phyloP scores from a whole-genome alignment of 2,888 invertebrate genomes.

The Tachystola acroxantha region DNA sequence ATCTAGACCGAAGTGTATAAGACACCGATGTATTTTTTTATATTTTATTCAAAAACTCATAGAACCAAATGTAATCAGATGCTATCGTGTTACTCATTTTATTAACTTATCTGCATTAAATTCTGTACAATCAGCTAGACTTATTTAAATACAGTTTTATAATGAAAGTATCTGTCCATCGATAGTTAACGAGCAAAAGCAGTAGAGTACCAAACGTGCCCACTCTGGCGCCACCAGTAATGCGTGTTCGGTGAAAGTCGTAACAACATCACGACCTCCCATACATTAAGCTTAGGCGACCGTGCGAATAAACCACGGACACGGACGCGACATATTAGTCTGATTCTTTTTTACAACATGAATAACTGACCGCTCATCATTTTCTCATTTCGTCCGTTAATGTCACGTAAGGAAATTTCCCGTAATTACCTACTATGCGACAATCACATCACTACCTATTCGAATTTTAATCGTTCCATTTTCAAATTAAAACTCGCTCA shows the following conservation, averaged over 20 bases:
- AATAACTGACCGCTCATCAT: conserved; percentile 55
- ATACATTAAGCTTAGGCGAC: conserved; percentile 61
- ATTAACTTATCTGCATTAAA: too few species aligned
- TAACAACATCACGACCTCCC: conserved; percentile 65
- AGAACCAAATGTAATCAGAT: too few species aligned
- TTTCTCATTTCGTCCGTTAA: conserved; percentile 48
- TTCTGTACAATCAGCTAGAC: too few species aligned
- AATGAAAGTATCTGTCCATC: background rate
- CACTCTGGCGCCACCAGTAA: conserved; percentile 50
- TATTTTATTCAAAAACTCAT: too few species aligned
- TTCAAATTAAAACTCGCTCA: conserved; percentile 4
- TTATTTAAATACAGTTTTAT: too few species aligned
- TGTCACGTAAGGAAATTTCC: conserved; percentile 33
- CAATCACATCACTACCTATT: conserved; percentile 8
- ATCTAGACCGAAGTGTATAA: too few species aligned
- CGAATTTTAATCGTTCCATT: conserved; percentile 1
- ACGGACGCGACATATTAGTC: conserved; percentile 42
- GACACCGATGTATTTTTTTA: too few species aligned
- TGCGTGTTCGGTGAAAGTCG: conserved; percentile 67
- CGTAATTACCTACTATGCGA: conserved; percentile 24
- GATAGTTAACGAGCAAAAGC: conserved; percentile 10
- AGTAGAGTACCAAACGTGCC: conserved; percentile 15
- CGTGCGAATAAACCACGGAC: conserved; percentile 62
- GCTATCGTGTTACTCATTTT: too few species aligned
- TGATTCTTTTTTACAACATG: conserved; percentile 33